These are phyloP conservation scores for Charadrius vociferus DNA, from an alignment of 2,113 vertebrate genomes.

Conservation along the genomic window DNA sequence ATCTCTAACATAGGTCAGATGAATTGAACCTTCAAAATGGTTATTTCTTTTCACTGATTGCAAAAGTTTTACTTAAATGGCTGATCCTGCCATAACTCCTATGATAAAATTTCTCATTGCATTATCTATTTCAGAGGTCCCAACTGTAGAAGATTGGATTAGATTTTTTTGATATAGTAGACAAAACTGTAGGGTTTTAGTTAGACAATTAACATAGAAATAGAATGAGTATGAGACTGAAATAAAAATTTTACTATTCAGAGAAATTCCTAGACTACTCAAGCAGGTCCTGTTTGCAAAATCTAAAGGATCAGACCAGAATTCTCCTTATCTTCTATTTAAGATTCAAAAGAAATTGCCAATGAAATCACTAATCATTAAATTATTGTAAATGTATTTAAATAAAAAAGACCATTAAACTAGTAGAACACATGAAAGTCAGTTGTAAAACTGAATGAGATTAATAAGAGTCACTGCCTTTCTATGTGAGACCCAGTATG, in stretches of 20 bases:
- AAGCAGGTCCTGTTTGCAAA: neutral
- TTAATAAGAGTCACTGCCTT: neutral
- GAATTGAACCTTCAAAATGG: neutral
- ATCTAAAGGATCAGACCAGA: neutral
- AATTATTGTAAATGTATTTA: neutral
- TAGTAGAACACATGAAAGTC: neutral
- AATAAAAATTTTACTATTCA: neutral
- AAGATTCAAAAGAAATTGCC: neutral
- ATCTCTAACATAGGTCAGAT: neutral
- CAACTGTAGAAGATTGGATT: neutral
- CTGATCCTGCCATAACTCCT: neutral
- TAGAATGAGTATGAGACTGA: neutral
- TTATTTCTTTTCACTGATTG: neutral
- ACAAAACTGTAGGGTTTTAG: neutral
- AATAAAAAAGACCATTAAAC: neutral
- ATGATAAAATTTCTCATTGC: neutral
- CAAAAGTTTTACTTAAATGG: neutral
- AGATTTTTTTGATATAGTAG: neutral
- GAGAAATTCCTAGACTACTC: neutral
- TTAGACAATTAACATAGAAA: neutral
- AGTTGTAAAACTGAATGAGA: neutral
- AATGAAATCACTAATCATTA: neutral
- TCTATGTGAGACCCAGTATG: neutral
- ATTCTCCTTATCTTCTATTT: neutral
- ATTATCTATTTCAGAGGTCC: neutral